A percentile compares a stretch with the other conserved stretches of the same genome.
phyloP scores from a whole-genome alignment of 2,888 invertebrate species.

The Vesta saturnalis region DNA sequence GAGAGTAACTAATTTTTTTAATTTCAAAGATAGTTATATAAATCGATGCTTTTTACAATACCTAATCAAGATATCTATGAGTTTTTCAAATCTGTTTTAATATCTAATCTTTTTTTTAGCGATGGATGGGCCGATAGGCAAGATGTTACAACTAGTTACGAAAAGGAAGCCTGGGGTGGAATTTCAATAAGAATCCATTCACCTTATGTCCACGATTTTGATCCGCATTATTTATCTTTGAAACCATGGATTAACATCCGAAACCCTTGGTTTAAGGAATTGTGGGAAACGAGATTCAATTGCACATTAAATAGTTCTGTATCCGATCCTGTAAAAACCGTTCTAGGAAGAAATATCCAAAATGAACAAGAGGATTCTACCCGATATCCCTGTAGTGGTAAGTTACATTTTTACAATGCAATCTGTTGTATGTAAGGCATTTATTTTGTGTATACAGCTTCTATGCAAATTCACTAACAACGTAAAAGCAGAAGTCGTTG shows the following conservation, averaged over 20 bases:
- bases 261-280: constrained; percentile 81
- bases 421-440: too few species aligned
- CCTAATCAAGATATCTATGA: too few species aligned
- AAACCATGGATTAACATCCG: constrained; percentile 71
- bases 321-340: not conserved
- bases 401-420: too few species aligned
- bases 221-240: constrained; percentile 74
- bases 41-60: too few species aligned
- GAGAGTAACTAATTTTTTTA: too few species aligned
- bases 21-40: too few species aligned
- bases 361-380: not conserved
- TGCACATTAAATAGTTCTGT: constrained; percentile 62
- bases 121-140: constrained; percentile 81
- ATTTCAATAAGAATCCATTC: constrained; percentile 81
- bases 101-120: constrained; percentile 62
- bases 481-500: too few species aligned
- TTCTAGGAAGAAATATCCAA: not conserved
- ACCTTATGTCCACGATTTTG: constrained; percentile 72
- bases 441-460: too few species aligned
- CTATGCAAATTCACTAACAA: too few species aligned
- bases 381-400: not conserved
- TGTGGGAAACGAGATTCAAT: constrained; percentile 78
- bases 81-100: too few species aligned
- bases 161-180: constrained; percentile 74
- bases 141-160: constrained; percentile 76